Evolutionary conservation across 2,113 vertebrate genomes (phyloP).

Genomic region (Hippocampus mohnikei): DNA sequence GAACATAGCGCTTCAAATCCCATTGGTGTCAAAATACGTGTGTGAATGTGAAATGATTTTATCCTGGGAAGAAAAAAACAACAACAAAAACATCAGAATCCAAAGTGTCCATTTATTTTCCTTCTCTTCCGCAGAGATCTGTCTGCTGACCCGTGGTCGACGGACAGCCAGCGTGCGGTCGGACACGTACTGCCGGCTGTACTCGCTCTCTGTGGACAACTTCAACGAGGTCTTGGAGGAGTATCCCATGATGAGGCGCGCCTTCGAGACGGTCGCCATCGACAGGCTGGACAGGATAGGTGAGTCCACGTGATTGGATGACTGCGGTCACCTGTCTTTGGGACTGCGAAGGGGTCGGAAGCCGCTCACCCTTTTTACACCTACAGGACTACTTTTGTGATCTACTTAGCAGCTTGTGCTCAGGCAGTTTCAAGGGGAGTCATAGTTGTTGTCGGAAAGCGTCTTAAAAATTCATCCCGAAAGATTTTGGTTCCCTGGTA

Average conservation of each 20-base stretch:
- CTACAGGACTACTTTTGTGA: neutral
- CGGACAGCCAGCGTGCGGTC: conserved; percentile 90
- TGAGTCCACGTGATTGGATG: conserved; percentile 48
- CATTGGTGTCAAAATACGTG: no score
- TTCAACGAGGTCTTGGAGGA: conserved; percentile 98
- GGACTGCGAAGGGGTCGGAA: no score
- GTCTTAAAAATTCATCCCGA: neutral
- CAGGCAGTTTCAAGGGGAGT: neutral
- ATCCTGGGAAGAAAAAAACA: no score
- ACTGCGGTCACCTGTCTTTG: no score
- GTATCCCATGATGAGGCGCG: conserved; percentile 97
- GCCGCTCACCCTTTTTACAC: no score
- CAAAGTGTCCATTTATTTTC: neutral
- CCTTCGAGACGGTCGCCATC: conserved; percentile 95
- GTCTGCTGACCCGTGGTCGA: conserved; percentile 89
- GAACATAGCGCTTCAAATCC: no score
- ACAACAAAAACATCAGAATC: neutral
- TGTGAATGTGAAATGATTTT: no score
- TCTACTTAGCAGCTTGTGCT: neutral
- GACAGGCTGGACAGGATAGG: conserved; percentile 95
- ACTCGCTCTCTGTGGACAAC: conserved; percentile 93
- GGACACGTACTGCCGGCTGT: conserved; percentile 95
- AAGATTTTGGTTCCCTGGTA: neutral
- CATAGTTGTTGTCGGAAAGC: neutral
- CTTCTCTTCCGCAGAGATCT: conserved; percentile 80